Conservation (phyloP, 1,140 invertebrate genomes). For the Temnothorax nylanderi region DNA sequence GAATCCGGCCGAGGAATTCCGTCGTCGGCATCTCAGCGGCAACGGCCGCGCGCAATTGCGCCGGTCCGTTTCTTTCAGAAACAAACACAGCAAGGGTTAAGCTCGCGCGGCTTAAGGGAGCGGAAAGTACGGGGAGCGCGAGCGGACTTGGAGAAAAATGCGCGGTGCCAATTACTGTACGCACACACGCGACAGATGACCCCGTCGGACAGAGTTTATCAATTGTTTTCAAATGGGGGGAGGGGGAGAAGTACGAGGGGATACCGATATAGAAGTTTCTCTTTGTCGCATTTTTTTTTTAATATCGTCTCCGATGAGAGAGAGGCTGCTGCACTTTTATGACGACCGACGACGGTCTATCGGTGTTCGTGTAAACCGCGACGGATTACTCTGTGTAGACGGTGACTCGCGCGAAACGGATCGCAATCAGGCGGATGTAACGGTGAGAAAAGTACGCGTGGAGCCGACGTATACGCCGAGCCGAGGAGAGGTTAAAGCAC, state of each 20-base stretch:
- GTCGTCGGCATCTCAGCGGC: background rate
- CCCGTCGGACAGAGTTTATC: conserved; percentile 72
- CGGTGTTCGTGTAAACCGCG: conserved; percentile 19
- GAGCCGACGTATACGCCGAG: background rate
- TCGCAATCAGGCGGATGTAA: conserved; percentile 48
- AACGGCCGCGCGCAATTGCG: background rate
- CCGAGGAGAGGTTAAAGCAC: conserved; percentile 2
- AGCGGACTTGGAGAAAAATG: conserved; percentile 23
- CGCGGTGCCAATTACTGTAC: conserved; percentile 57
- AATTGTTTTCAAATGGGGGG: conserved; percentile 75
- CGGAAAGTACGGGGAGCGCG: background rate
- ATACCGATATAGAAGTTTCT: conserved; percentile 63
- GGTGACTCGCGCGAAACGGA: conserved; percentile 27
- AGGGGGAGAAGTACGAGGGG: conserved; percentile 13
- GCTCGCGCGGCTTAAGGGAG: background rate
- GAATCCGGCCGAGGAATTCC: background rate
- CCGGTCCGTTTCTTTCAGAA: background rate
- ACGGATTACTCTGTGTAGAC: conserved; percentile 25
- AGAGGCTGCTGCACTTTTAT: conserved; percentile 21
- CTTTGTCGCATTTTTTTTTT: conserved; percentile 66
- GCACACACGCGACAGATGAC: conserved; percentile 70
- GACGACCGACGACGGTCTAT: background rate
- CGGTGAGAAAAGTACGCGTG: conserved; percentile 24
- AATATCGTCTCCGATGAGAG: conserved; percentile 49
- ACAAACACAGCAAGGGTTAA: background rate